Conservation (phyloP, 64 coral and sea anemone genomes). For the Pocillopora verrucosa region DNA sequence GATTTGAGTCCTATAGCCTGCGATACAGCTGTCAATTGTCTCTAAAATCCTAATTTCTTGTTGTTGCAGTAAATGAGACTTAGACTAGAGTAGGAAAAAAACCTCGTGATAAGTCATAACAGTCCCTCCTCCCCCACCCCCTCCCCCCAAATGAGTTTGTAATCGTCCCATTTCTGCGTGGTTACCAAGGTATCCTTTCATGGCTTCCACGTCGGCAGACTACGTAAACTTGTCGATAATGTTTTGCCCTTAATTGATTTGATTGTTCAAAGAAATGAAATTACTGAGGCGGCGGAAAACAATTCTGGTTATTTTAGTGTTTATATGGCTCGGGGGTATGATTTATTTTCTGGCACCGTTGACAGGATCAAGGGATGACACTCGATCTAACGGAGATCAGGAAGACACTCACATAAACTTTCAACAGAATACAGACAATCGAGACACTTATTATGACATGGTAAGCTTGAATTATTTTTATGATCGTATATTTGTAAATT, state of each 20-base stretch:
- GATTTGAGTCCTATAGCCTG: too few species aligned
- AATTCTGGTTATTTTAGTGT: conserved; percentile 73
- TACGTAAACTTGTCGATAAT: conserved; percentile 11
- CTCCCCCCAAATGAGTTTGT: neutral
- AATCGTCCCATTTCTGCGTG: neutral
- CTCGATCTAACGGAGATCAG: neutral
- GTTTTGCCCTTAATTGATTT: conserved; percentile 39
- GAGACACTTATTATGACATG: conserved; percentile 43
- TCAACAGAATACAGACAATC: conserved; percentile 1
- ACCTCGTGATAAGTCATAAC: too few species aligned
- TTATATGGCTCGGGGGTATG: conserved; percentile 87
- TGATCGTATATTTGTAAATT: neutral
- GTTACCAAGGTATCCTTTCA: conserved; percentile 26
- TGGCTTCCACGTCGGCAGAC: conserved; percentile 67
- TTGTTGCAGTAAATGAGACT: too few species aligned
- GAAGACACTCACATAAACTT: neutral
- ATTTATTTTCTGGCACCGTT: conserved; percentile 67
- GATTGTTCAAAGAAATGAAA: conserved; percentile 60
- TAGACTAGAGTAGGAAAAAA: too few species aligned
- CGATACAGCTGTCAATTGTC: too few species aligned
- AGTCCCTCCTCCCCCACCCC: neutral
- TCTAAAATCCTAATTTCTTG: too few species aligned
- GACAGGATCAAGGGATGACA: conserved; percentile 30
- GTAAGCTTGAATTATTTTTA: neutral
- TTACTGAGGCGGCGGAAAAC: conserved; percentile 82